Evolutionary conservation across 2,797 vertebrate genomes (phyloP), one percentile per base, ranked within the genome.

Genomic region (Fistularia tabacaria): DNA sequence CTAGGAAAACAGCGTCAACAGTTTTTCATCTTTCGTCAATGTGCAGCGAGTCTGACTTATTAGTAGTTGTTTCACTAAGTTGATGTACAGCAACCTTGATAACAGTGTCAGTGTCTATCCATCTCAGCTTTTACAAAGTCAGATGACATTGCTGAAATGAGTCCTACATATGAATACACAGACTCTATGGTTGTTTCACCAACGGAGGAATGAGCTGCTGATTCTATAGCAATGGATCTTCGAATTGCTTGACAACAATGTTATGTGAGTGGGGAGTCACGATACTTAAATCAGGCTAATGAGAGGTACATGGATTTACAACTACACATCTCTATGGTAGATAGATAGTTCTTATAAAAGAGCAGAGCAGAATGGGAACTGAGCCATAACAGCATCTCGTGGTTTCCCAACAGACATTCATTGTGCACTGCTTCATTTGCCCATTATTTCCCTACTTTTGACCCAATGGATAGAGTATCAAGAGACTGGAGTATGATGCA

Each of bases 231-330:
- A 56, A 60, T 51, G 63, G 57, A 62, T 57, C 64, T 62, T 64
- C 54, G 69, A 75, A 72, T 67, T 14, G 43, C 67, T 49, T 36
- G 13, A 65, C 39, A 51, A 55, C 71, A 54, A 72, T 67, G 42
- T 8, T 75, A 82, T 80, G 75, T 55, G 68, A 53, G 68, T 49
- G 73, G 58, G 62, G 36, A 77, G 73, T 80, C 67, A 62, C 62
- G 52, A 60, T 67, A 69, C 71, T 76, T 58, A 66, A 72, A 58
- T 73, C 59, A 62, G 69, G 67, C 76, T 60, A 47, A 52, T 41
- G 69, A 77, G 74, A 81, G 85, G 85, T 85, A 87, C 69, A 7
- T 45, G 59, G 89, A 89, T 90, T 90, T 80, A 87, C 84, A 91
- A 91, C 74, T 64, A 77, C 73, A 59, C 71, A 80, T 80, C 64